Base-by-base conservation (phyloP, 2,113 vertebrate genomes). In the human (Homo sapiens) region DNA sequence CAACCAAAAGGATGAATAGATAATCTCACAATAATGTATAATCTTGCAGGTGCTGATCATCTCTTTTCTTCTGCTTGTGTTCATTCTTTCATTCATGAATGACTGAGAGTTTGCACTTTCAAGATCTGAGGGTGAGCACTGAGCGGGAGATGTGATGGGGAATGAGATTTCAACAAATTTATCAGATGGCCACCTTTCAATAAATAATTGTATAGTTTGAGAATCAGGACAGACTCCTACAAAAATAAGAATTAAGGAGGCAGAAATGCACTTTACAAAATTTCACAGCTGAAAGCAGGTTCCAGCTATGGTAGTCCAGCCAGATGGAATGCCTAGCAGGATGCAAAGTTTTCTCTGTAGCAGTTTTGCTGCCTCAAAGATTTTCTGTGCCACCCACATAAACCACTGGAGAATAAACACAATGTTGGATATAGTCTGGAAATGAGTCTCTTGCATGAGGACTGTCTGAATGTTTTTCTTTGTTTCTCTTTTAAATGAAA, bases 11-110 rank as follows among this genome's bases (percentile, higher is more conserved):
- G 20, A 30, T 20, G 6, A 76, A 48, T 14, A 86, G 50, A 66
- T 50, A 64, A 76, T n/a, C 10, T 61, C 22, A 14, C 0, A 13
- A 11, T 52, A 9, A 23, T 1, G 17, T 12, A 8, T 8, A 45
- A 0, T 35, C 2, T 8, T 16, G 14, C 1, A 1, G 2, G 16
- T 64, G 10, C 2, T 0, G 10, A 4, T 3, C 48, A 25, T 52
- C 55, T 16, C 2, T 14, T 72, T n/a, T 2, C 35, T 75, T 66
- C 35, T 7, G 22, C 25, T 50, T 61, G 83, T 25, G 7, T 17
- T 45, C 52, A 16, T 12, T 22, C 0, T 45, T 43, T 59, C 52
- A 30, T 7, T 50, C n/a, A 66, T 55, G 43, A 3, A 5, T 1
- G 5, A 43, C 1, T n/a, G 3, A 48, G 32, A 5, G 9, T 70